These are phyloP conservation scores for Thalassoma bifasciatum DNA, from an alignment of 2,113 vertebrate genomes.

Conservation along the genomic window DNA sequence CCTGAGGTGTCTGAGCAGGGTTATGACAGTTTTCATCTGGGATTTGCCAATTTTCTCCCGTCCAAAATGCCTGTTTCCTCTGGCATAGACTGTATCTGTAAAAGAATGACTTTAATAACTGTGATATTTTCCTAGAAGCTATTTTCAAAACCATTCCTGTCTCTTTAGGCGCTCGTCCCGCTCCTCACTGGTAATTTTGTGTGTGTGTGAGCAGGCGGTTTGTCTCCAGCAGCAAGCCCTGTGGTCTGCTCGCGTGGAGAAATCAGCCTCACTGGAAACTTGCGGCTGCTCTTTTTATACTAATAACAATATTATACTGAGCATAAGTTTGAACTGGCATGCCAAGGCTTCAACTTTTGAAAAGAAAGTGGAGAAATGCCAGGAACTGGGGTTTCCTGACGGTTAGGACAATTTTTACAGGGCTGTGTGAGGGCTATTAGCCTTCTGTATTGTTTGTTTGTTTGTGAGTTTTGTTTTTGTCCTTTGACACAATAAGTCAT, in stretches of 20 bases:
- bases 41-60: slow-evolving; percentile 14
- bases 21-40: slow-evolving; percentile 16
- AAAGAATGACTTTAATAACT: slow-evolving; percentile 53
- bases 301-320: slow-evolving; percentile 62
- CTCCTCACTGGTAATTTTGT: slow-evolving; percentile 53
- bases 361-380: slow-evolving; percentile 50
- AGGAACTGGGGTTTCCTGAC: slow-evolving; percentile 67
- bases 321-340: slow-evolving; percentile 29
- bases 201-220: slow-evolving; percentile 20
- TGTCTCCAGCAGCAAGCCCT: slow-evolving; percentile 58
- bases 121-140: slow-evolving; percentile 38
- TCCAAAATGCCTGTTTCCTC: slow-evolving; percentile 19
- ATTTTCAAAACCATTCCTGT: slow-evolving; percentile 55
- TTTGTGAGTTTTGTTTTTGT: neutral
- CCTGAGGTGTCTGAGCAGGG: neutral
- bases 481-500: slow-evolving; percentile 13
- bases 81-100: slow-evolving; percentile 23
- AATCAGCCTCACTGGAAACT: slow-evolving; percentile 67
- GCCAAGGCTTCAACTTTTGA: slow-evolving; percentile 62
- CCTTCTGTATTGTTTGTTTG: slow-evolving; percentile 21
- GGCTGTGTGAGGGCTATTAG: slow-evolving; percentile 49
- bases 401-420: slow-evolving; percentile 43
- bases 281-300: slow-evolving; percentile 38
- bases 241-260: slow-evolving; percentile 72
- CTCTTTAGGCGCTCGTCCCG: slow-evolving; percentile 48